Evolutionary conservation across 2,888 invertebrate genomes (phyloP), one percentile per base, ranked within the genome.

Genomic region (Xanthorhoe spadicearia): DNA sequence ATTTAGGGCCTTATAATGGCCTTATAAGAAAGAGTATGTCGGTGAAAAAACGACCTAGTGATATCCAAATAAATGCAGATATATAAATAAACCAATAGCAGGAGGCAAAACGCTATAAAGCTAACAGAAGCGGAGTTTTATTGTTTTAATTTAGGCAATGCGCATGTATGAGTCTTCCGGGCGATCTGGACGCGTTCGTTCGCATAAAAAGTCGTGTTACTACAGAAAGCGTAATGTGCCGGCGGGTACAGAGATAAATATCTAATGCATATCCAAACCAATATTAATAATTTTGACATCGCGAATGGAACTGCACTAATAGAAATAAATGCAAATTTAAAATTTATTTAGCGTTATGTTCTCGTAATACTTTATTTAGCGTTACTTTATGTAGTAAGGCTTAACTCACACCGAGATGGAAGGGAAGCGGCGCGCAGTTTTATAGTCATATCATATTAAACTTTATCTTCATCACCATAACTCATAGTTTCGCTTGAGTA

Each of bases 121-220:
- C 23, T 53, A 28, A 53, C 57, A 63, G 43, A 59, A 53, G 38
- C 18, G 50, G 43, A 53, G 60, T 53, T 53, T 48, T 50, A 53
- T 51, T 18, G 55, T 61, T 60, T 64, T 66, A 59, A 72, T 65
- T 69, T 65, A 64, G 58, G 60, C 62, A 72, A 70, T 72, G 64
- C 66, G 57, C 52, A 56, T 66, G 52, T 56, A 64, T 62, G 62
- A 61, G 62, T 66, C 62, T 68, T 70, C 49, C 50, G 56, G 53
- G 62, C 54, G 69, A 61, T 64, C 60, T 55, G 62, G 35, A 32
- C 61, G 54, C 53, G 53, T 53, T 61, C 48, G 53, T 53, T 61
- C 32, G 46, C 48, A 18, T 51, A 18, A 8, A 46, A 53, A 18
- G 19, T 18, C 18, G 1, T 19, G 19, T 49, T 54, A 28, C 18